phyloP scores from a whole-genome alignment of 1,140 invertebrate genomes.

The Drosophila elegans region DNA sequence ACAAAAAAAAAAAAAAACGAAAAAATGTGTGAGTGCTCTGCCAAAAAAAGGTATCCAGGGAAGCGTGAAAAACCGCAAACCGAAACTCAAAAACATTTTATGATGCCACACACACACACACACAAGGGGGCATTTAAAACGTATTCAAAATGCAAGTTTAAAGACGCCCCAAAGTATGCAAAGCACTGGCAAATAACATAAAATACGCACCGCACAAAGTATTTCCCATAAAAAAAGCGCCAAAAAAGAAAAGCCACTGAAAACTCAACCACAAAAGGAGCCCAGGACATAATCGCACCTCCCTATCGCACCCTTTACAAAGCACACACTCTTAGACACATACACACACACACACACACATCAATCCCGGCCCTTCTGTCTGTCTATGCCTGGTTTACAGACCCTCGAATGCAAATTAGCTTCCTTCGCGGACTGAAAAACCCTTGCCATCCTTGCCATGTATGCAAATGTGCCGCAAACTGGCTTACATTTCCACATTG shows the following conservation, averaged over 20 bases:
- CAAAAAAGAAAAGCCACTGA: constrained; percentile 46
- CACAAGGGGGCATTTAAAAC: constrained; percentile 68
- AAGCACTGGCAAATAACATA: constrained; percentile 72
- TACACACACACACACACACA: constrained; percentile 12
- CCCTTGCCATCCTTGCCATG: constrained; percentile 24
- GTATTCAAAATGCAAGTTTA: constrained; percentile 79
- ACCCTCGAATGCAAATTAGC: constrained; percentile 71
- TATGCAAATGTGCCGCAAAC: constrained; percentile 70
- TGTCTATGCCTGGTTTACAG: constrained; percentile 16
- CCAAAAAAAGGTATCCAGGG: constrained; percentile 37
- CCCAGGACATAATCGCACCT: constrained; percentile 46
- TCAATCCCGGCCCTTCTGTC: constrained; percentile 11
- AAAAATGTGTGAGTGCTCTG: constrained; percentile 3
- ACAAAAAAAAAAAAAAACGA: neutral
- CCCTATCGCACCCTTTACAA: neutral
- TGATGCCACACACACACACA: constrained; percentile 13
- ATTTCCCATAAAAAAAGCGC: constrained; percentile 49
- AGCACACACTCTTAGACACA: neutral
- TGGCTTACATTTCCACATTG: constrained; percentile 66
- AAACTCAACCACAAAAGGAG: constrained; percentile 69
- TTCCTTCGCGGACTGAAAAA: constrained; percentile 19
- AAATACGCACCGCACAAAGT: constrained; percentile 30
- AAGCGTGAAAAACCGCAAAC: constrained; percentile 45
- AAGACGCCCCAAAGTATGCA: constrained; percentile 75
- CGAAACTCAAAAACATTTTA: constrained; percentile 38